phyloP scores from a whole-genome alignment of 2,797 vertebrate species.

The Oreonectes daqikongensis region DNA sequence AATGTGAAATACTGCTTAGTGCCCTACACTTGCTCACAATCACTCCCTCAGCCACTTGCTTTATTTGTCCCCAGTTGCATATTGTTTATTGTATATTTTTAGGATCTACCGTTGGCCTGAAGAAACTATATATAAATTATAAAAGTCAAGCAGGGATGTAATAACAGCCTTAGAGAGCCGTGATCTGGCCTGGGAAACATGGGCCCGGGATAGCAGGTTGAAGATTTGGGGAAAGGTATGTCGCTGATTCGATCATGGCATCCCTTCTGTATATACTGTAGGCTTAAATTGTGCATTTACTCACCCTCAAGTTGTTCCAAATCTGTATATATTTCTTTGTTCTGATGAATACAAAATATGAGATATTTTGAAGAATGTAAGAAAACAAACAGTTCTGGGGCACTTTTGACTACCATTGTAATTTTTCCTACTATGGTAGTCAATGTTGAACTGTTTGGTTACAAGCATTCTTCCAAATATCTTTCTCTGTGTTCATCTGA shows the following conservation, averaged over 20 bases:
- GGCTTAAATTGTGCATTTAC: no score
- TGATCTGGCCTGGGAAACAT: conserved; percentile 40
- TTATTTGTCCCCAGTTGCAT: conserved; percentile 41
- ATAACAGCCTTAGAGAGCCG: conserved; percentile 44
- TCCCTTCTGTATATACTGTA: not conserved
- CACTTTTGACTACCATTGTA: no score
- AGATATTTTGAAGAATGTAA: no score
- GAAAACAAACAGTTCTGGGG: no score
- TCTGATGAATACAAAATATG: no score
- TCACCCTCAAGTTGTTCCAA: no score
- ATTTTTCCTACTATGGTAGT: no score
- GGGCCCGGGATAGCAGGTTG: conserved; percentile 29
- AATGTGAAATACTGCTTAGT: conserved; percentile 1
- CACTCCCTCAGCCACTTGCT: not conserved
- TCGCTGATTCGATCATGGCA: conserved; percentile 17
- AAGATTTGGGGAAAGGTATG: conserved; percentile 5
- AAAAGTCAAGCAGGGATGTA: conserved; percentile 39
- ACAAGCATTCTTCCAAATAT: no score
- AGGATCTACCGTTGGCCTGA: conserved; percentile 17
- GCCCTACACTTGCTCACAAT: not conserved
- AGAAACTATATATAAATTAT: conserved; percentile 37
- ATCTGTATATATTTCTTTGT: no score
- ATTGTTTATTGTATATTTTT: conserved; percentile 43
- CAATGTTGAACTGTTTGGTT: no score
- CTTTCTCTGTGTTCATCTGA: no score